These are phyloP conservation scores for Lithodes maja DNA, from an alignment of 2,888 invertebrate genomes.

Conservation along the genomic window DNA sequence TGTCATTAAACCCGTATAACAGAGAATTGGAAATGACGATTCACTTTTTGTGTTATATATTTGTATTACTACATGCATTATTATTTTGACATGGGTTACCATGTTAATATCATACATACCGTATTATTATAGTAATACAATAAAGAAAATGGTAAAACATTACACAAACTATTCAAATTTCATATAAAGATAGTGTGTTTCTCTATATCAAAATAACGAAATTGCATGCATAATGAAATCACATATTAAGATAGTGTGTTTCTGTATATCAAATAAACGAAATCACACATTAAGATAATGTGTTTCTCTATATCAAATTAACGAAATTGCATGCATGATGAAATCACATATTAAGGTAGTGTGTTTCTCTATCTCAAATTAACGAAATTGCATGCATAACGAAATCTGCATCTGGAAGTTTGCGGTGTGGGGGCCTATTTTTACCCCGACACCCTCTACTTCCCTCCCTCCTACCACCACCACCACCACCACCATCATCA, in stretches of 20 bases:
- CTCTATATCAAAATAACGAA: neutral
- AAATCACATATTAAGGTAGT: neutral
- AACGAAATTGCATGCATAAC: neutral
- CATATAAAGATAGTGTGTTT: neutral
- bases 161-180: neutral
- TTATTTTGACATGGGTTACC: too few relatives aligned
- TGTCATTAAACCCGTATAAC: too few relatives aligned
- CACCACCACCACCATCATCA: neutral
- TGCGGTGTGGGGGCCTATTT: constrained; percentile 29
- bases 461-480: neutral
- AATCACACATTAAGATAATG: neutral
- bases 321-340: neutral
- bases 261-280: neutral
- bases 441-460: neutral
- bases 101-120: too few relatives aligned
- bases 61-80: too few relatives aligned
- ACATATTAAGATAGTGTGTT: neutral
- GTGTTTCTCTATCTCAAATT: neutral
- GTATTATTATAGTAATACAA: too few relatives aligned
- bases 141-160: too few relatives aligned
- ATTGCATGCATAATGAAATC: neutral
- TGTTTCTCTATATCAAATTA: neutral
- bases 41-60: too few relatives aligned
- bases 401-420: neutral
- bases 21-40: too few relatives aligned